Evolutionary conservation across 1,140 invertebrate genomes (phyloP).

Genomic region (Drosophila simulans): DNA sequence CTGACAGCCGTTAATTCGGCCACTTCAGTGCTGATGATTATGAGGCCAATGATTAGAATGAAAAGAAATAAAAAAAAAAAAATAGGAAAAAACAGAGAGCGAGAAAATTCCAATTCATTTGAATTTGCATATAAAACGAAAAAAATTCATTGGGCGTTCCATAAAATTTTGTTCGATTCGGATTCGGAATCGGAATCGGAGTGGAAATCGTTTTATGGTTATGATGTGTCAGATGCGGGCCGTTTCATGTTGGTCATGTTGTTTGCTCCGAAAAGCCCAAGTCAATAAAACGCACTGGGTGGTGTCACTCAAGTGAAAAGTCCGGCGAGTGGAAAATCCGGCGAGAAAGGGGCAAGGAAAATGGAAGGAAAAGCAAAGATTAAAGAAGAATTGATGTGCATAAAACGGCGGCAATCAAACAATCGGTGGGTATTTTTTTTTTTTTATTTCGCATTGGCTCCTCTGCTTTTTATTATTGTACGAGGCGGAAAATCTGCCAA

Average conservation of each 20-base stretch:
- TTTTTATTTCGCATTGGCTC: slow-evolving; percentile 12
- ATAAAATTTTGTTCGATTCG: slow-evolving; percentile 28
- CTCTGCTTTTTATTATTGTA: slow-evolving; percentile 50
- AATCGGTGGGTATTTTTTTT: slow-evolving; percentile 41
- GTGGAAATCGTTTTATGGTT: slow-evolving; percentile 60
- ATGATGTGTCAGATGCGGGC: slow-evolving; percentile 79
- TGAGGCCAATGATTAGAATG: slow-evolving; percentile 22
- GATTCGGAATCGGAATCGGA: slow-evolving; percentile 14
- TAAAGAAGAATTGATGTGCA: slow-evolving; percentile 10
- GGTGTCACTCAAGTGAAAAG: slow-evolving; percentile 17
- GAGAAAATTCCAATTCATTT: slow-evolving; percentile 18
- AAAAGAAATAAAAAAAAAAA: too few species aligned
- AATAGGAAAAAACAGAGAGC: not conserved
- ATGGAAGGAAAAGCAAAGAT: not conserved
- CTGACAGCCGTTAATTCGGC: slow-evolving; percentile 16
- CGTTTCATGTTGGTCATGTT: slow-evolving; percentile 36
- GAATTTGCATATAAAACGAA: slow-evolving; percentile 37
- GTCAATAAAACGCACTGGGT: slow-evolving; percentile 52
- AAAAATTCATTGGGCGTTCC: slow-evolving; percentile 12
- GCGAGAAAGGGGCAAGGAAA: not conserved
- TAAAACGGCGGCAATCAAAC: slow-evolving; percentile 43
- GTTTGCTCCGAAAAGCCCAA: slow-evolving; percentile 3
- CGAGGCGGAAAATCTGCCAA: slow-evolving; percentile 40
- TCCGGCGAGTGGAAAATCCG: slow-evolving; percentile 2
- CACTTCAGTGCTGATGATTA: slow-evolving; percentile 28